Conservation (phyloP, 2,797 vertebrate species). For the Premnoplex brunnescens region DNA sequence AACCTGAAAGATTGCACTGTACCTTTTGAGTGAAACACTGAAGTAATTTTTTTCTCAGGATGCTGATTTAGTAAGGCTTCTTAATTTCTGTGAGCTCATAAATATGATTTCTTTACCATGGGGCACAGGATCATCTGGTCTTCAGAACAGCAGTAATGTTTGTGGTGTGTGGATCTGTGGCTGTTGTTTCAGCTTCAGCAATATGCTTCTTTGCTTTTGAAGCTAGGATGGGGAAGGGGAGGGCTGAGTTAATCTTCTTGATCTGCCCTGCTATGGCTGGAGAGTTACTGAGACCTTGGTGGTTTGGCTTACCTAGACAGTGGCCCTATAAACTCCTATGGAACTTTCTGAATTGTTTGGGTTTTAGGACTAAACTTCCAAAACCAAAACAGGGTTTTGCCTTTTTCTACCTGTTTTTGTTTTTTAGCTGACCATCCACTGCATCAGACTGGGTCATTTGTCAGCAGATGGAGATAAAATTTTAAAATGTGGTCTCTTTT, state of each 20-base stretch:
- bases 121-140: background rate
- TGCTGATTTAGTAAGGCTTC: background rate
- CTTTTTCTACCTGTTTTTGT: background rate
- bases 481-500: background rate
- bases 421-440: background rate
- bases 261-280: background rate
- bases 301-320: background rate
- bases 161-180: rapidly evolving
- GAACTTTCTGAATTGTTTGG: background rate
- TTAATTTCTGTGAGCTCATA: background rate
- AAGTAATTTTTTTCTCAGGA: background rate
- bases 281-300: background rate
- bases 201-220: background rate
- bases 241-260: background rate
- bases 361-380: background rate
- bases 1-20: background rate
- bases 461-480: background rate
- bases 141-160: background rate
- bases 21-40: background rate
- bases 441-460: background rate
- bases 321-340: background rate
- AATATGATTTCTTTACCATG: background rate
- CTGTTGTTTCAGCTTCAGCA: background rate
- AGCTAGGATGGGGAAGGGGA: background rate
- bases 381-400: background rate